phyloP scores from a whole-genome alignment of 2,113 vertebrate genomes.

The Corythaeola cristata region DNA sequence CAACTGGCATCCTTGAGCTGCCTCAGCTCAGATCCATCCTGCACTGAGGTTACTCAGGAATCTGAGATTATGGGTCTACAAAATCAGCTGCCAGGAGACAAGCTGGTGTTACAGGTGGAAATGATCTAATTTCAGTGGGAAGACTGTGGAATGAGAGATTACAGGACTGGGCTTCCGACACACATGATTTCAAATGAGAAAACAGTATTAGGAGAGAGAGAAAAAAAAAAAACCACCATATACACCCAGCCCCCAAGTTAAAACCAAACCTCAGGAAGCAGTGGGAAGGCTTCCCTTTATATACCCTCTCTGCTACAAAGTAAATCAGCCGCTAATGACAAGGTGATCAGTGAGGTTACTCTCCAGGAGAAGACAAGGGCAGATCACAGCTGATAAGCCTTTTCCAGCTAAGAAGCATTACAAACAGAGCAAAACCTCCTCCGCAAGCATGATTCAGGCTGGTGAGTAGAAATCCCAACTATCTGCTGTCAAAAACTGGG shows the following conservation, averaged over 20 bases:
- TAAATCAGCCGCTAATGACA: background rate
- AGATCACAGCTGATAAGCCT: background rate
- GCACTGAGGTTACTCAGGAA: background rate
- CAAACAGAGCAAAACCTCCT: slow-evolving; percentile 21
- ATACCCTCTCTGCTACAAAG: background rate
- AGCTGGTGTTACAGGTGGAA: background rate
- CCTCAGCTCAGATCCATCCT: background rate
- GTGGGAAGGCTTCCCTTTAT: background rate
- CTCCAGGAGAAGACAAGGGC: background rate
- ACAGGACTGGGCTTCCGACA: background rate
- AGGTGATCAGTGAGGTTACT: background rate
- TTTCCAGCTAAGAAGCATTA: background rate
- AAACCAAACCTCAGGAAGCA: background rate
- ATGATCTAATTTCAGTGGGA: slow-evolving; percentile 21
- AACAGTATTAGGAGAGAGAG: background rate
- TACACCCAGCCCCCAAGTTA: background rate
- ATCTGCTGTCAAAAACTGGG: background rate
- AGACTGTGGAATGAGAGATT: background rate
- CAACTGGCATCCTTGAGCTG: background rate
- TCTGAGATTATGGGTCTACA: background rate
- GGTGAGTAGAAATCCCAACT: slow-evolving; percentile 3
- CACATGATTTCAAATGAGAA: background rate
- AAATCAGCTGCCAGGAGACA: background rate
- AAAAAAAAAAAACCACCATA: background rate
- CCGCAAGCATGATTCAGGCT: background rate